Conservation (phyloP, 2,113 vertebrate species). For the Oncorhynchus gorbuscha region DNA sequence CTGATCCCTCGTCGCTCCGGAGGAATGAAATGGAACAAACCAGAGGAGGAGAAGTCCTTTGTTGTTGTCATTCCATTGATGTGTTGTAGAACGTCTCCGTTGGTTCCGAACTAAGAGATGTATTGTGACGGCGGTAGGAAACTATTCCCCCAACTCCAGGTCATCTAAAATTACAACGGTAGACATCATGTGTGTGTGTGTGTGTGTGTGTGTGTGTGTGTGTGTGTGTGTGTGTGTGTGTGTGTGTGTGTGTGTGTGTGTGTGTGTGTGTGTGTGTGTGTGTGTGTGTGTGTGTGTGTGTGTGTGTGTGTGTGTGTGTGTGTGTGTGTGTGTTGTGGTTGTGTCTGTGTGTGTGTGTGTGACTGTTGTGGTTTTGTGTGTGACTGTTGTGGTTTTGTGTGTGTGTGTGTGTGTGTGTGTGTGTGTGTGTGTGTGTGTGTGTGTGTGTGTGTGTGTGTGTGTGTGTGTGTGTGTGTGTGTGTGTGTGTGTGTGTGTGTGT, state of each 20-base stretch:
- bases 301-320: too few relatives aligned
- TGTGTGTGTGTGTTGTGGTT: too few relatives aligned
- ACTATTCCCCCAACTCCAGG: neutral
- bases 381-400: too few relatives aligned
- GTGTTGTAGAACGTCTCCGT: neutral
- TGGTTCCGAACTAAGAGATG: constrained; percentile 23
- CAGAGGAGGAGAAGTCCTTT: constrained; percentile 8
- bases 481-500: constrained; percentile 7
- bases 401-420: too few relatives aligned
- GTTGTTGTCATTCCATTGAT: constrained; percentile 7
- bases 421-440: too few relatives aligned
- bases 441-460: constrained; percentile 17
- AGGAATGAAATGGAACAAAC: constrained; percentile 2
- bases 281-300: neutral
- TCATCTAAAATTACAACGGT: constrained; percentile 14
- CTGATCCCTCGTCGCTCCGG: constrained; percentile 19
- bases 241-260: constrained; percentile 5
- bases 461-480: neutral
- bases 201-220: constrained; percentile 5
- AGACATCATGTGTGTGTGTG: constrained; percentile 10
- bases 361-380: too few relatives aligned
- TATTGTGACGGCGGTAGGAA: neutral
- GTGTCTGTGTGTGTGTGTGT: too few relatives aligned
- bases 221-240: neutral
- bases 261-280: constrained; percentile 1